Evolutionary conservation across 2,888 invertebrate species (phyloP).

Genomic region (Luperina testacea): DNA sequence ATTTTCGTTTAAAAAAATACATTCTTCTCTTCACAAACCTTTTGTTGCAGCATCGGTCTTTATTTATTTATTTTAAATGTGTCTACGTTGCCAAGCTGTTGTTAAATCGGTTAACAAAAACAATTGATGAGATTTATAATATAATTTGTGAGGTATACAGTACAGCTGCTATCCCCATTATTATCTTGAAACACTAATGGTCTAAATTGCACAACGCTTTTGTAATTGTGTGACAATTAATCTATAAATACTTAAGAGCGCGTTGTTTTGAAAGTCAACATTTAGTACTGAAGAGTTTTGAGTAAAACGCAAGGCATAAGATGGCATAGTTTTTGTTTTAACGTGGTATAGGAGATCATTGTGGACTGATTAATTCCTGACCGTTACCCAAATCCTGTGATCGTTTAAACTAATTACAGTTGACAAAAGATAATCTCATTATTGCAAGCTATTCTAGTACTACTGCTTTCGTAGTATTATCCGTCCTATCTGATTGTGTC

Average conservation of each 20-base stretch:
- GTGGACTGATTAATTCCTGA: background rate
- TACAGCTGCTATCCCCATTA: slow-evolving; percentile 71
- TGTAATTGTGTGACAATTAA: slow-evolving; percentile 64
- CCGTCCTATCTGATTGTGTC: slow-evolving; percentile 22
- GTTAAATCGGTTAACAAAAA: slow-evolving; percentile 55
- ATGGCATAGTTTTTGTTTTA: slow-evolving; percentile 4
- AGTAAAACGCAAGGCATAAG: background rate
- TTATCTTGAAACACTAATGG: slow-evolving; percentile 67
- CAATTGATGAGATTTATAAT: slow-evolving; percentile 70
- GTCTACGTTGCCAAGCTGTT: slow-evolving; percentile 70
- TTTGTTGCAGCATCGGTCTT: slow-evolving; percentile 78
- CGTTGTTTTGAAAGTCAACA: slow-evolving; percentile 17
- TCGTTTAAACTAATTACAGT: background rate
- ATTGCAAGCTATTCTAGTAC: background rate
- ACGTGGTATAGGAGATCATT: background rate
- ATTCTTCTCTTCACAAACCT: slow-evolving; percentile 78
- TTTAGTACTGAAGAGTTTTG: slow-evolving; percentile 28
- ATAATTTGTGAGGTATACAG: slow-evolving; percentile 72
- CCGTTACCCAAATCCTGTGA: slow-evolving; percentile 11
- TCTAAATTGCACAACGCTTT: slow-evolving; percentile 55
- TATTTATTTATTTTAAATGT: slow-evolving; percentile 61
- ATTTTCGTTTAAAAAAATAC: slow-evolving; percentile 83
- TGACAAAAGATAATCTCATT: background rate
- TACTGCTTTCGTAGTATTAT: background rate
- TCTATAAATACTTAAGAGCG: slow-evolving; percentile 32